A percentile compares a stretch with the other conserved stretches of the same genome.
Evolutionary conservation across 2,113 vertebrate species (phyloP).

Genomic region (Mesoclemmys tuberculata): DNA sequence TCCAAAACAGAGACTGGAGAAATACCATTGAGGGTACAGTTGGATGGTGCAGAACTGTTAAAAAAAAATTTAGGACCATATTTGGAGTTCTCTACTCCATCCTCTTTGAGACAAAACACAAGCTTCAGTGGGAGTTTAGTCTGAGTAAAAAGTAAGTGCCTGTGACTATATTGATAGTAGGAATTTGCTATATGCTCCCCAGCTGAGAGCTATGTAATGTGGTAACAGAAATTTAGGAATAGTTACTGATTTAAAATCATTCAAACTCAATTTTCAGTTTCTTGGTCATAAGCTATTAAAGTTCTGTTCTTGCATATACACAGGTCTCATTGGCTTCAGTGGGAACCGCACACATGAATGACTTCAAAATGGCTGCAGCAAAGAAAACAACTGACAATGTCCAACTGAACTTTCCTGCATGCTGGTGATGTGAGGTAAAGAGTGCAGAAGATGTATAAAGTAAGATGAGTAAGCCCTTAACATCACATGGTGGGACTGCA

Average conservation of each 20-base stretch:
- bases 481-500: background rate
- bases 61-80: background rate
- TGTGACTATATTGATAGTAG: background rate
- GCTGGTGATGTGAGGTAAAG: background rate
- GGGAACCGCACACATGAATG: background rate
- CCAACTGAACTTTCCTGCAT: background rate
- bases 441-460: background rate
- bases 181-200: background rate
- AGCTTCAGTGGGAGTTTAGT: background rate
- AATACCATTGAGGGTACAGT: background rate
- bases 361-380: background rate
- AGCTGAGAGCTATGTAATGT: background rate
- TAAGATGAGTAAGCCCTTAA: background rate
- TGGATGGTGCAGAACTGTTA: background rate
- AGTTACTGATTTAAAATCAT: no score
- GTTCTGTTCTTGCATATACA: no score
- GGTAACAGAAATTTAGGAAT: background rate
- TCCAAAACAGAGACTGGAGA: background rate
- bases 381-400: background rate
- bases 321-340: background rate
- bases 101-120: background rate
- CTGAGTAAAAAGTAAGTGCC: background rate
- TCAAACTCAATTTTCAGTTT: no score
- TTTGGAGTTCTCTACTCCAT: background rate
- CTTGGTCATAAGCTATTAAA: no score